phyloP scores from a whole-genome alignment of 1,140 invertebrate genomes.

The Eumeta japonica region DNA sequence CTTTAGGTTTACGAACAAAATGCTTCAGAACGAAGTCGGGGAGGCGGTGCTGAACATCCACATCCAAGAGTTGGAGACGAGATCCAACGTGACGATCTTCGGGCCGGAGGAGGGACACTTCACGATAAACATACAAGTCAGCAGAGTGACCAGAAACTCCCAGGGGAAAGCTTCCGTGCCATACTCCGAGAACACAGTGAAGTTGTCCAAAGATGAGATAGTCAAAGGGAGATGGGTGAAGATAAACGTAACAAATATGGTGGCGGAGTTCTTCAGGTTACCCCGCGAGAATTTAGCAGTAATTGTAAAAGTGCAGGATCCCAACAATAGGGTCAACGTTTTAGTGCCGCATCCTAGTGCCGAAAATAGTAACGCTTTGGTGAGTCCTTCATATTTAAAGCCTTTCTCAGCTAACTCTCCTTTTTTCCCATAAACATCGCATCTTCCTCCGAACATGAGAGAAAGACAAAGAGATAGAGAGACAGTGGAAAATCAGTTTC shows the following conservation, averaged over 20 bases:
- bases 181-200: conserved; percentile 35
- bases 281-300: conserved; percentile 73
- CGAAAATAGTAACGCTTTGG: conserved; percentile 54
- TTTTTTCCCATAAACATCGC: conserved; percentile 9
- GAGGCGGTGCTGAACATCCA: conserved; percentile 60
- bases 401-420: conserved; percentile 20
- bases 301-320: conserved; percentile 66
- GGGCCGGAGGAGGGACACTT: conserved; percentile 28
- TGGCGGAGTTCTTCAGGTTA: conserved; percentile 73
- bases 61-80: conserved; percentile 41
- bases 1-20: conserved; percentile 60
- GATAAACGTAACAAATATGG: conserved; percentile 73
- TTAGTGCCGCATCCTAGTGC: conserved; percentile 49
- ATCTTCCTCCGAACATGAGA: neutral
- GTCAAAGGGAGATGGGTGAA: conserved; percentile 68
- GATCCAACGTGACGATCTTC: conserved; percentile 26
- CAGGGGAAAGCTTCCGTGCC: conserved; percentile 41
- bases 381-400: too few relatives aligned
- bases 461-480: too few relatives aligned
- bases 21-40: conserved; percentile 55
- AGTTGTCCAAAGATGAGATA: conserved; percentile 36
- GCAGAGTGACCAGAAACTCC: conserved; percentile 40
- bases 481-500: too few relatives aligned
- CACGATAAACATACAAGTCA: conserved; percentile 42
- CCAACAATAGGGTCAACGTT: conserved; percentile 43